phyloP scores from a whole-genome alignment of 2,888 invertebrate genomes.

The Noctua comes region DNA sequence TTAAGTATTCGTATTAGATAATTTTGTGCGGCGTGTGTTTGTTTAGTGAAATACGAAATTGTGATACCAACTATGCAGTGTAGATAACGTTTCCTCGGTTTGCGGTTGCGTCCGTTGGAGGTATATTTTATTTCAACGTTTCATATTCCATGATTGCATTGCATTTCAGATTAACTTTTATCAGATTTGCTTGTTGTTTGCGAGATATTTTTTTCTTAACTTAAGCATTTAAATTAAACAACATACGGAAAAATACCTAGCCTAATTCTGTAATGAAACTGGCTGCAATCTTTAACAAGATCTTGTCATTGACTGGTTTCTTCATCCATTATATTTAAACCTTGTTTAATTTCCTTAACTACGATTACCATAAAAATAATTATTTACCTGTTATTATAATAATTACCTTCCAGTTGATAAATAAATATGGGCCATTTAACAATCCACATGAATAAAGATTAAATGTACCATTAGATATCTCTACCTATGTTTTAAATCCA shows the following conservation, averaged over 20 bases:
- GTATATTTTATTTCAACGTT: slow-evolving; percentile 73
- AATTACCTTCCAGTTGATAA: slow-evolving; percentile 8
- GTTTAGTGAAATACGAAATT: slow-evolving; percentile 79
- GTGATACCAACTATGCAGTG: slow-evolving; percentile 80
- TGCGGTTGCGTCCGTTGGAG: slow-evolving; percentile 80
- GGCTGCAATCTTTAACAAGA: neutral
- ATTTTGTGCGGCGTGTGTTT: slow-evolving; percentile 78
- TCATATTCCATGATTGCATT: slow-evolving; percentile 14
- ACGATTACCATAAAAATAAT: slow-evolving; percentile 20
- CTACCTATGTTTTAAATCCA: neutral
- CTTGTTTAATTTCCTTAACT: slow-evolving; percentile 10
- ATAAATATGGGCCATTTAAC: neutral
- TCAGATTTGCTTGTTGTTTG: neutral
- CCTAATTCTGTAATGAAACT: neutral
- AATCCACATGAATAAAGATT: neutral
- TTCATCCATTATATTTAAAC: neutral
- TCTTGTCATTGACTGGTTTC: slow-evolving; percentile 2
- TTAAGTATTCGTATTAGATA: slow-evolving; percentile 64
- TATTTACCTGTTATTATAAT: slow-evolving; percentile 2
- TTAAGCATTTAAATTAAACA: slow-evolving; percentile 1
- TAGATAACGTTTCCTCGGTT: slow-evolving; percentile 82
- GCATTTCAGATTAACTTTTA: slow-evolving; percentile 15
- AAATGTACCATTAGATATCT: neutral
- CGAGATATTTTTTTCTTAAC: neutral
- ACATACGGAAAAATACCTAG: neutral